Percentiles rank a stretch among this genome's conserved stretches.
These are phyloP conservation scores for Crotalus adamanteus DNA, from an alignment of 2,797 vertebrate genomes.

Conservation along the genomic window DNA sequence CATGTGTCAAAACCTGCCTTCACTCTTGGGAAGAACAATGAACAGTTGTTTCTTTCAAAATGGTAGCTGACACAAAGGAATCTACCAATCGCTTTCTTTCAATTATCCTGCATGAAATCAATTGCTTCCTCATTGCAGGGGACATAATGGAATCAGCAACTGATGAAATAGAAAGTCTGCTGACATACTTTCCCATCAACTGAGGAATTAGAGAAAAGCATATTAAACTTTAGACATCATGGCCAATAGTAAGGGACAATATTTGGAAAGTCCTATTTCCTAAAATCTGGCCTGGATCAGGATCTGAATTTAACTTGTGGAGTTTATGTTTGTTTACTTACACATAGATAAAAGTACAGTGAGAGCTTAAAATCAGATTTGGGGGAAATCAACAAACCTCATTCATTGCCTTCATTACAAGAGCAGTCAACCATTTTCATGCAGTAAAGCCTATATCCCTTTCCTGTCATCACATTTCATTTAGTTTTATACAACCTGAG, in stretches of 20 bases:
- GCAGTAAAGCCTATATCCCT: neutral
- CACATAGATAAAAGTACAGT: neutral
- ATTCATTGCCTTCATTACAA: neutral
- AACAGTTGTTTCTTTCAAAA: neutral
- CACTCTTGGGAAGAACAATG: neutral
- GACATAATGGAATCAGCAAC: neutral
- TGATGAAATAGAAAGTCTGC: neutral
- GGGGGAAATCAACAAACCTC: neutral
- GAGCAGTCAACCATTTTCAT: neutral
- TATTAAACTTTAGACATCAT: neutral
- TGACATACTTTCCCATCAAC: neutral
- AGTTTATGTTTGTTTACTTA: neutral
- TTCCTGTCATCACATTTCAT: neutral
- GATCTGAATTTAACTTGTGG: neutral
- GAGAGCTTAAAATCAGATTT: neutral
- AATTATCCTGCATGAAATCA: neutral
- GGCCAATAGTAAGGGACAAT: neutral
- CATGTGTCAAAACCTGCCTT: neutral
- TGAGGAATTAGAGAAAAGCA: neutral
- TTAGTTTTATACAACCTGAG: neutral
- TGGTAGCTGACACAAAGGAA: neutral
- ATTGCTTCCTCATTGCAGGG: neutral
- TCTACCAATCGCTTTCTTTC: neutral
- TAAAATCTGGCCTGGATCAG: neutral
- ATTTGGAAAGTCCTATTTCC: neutral